phyloP scores from a whole-genome alignment of 2,113 vertebrate genomes.

The Oreochromis aureus region DNA sequence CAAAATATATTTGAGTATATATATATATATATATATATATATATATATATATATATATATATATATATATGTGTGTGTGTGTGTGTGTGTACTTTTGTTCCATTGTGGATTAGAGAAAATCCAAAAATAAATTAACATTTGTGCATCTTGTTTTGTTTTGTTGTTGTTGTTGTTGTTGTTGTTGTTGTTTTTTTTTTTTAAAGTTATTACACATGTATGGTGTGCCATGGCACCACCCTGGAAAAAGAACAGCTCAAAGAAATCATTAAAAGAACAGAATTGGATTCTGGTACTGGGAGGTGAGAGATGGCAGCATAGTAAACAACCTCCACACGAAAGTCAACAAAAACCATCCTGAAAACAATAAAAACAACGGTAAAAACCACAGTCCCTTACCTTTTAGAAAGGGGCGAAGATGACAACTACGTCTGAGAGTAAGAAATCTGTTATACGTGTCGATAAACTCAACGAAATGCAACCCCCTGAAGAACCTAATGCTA shows the following conservation, averaged over 20 bases:
- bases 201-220: not conserved
- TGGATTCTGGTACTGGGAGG: not conserved
- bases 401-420: not conserved
- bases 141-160: not conserved
- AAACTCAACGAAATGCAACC: not conserved
- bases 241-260: not conserved
- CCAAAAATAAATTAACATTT: not conserved
- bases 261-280: not conserved
- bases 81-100: accelerated
- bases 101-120: not conserved
- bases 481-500: not conserved
- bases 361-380: not conserved
- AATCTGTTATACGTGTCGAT: not conserved
- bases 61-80: accelerated
- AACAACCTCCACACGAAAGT: not conserved
- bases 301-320: not conserved
- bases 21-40: accelerated
- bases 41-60: not conserved
- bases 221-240: not conserved
- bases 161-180: not conserved
- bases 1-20: not conserved
- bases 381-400: not conserved
- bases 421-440: not conserved
- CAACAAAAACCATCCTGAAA: not conserved
- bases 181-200: too few relatives aligned